phyloP scores from a whole-genome alignment of 2,113 vertebrate species.

The Callospermophilus lateralis region DNA sequence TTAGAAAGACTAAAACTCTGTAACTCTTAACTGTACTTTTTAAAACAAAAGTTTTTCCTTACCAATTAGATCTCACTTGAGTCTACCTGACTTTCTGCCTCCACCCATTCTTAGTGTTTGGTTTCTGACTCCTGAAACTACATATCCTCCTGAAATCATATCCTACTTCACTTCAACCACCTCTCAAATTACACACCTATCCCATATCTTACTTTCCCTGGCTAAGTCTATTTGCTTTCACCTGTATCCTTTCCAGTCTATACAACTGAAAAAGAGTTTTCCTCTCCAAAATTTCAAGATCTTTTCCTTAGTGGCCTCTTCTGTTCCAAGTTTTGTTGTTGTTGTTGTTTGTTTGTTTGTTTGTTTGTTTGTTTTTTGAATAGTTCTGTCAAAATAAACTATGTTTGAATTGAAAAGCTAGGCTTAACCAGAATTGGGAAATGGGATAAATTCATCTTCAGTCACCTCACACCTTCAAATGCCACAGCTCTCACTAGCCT shows the following conservation, averaged over 20 bases:
- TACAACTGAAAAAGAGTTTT: not conserved
- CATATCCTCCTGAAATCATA: not conserved
- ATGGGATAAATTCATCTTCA: not conserved
- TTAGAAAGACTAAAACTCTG: not conserved
- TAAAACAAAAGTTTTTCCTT: conserved; percentile 26
- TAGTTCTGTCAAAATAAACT: not conserved
- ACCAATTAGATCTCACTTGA: not conserved
- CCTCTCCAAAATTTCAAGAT: not conserved
- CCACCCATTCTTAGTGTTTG: not conserved
- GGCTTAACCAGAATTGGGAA: conserved; percentile 6
- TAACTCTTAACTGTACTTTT: not conserved
- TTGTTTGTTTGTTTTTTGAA: not conserved
- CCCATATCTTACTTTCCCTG: not conserved
- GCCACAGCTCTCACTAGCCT: not conserved
- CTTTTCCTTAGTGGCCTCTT: not conserved
- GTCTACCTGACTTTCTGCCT: not conserved
- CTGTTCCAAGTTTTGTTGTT: not conserved
- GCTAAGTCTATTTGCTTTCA: not conserved
- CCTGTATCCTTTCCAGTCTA: not conserved
- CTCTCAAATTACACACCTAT: not conserved
- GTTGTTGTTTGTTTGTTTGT: too few species aligned
- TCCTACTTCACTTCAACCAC: not conserved
- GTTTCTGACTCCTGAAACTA: not conserved
- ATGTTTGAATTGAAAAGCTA: not conserved
- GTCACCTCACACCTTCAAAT: not conserved